Conservation (phyloP, 64 coral and sea anemone species). For the Stylophora pistillata region DNA sequence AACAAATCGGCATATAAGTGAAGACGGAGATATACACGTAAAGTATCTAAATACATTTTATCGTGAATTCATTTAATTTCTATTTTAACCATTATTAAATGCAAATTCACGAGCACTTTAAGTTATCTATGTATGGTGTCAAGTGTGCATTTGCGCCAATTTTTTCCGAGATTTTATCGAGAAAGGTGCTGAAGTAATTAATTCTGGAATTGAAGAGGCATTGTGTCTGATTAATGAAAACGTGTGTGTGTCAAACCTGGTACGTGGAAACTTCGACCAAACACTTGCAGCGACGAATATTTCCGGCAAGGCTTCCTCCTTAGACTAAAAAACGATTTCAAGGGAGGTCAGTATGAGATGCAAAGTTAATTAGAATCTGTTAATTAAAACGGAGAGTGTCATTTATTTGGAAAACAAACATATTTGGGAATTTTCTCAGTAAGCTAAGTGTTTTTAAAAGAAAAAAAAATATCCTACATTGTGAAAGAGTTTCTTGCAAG, state of each 20-base stretch:
- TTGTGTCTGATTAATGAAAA: background rate
- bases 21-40: too few species aligned
- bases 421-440: background rate
- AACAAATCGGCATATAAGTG: background rate
- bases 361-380: background rate
- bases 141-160: background rate
- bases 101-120: background rate
- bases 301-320: background rate
- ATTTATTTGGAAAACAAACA: slow-evolving; percentile 26
- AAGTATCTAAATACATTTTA: background rate
- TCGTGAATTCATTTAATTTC: background rate
- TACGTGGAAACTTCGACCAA: background rate
- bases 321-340: background rate
- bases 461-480: background rate
- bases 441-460: background rate
- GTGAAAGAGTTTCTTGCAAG: too few species aligned
- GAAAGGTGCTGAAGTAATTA: background rate
- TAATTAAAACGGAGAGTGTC: background rate
- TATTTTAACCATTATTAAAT: background rate
- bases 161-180: background rate
- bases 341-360: background rate
- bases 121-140: background rate
- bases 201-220: background rate
- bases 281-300: background rate
- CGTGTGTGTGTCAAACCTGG: background rate